Conservation (phyloP, 2,113 vertebrate species). For the Ceyx cyanopectus region DNA sequence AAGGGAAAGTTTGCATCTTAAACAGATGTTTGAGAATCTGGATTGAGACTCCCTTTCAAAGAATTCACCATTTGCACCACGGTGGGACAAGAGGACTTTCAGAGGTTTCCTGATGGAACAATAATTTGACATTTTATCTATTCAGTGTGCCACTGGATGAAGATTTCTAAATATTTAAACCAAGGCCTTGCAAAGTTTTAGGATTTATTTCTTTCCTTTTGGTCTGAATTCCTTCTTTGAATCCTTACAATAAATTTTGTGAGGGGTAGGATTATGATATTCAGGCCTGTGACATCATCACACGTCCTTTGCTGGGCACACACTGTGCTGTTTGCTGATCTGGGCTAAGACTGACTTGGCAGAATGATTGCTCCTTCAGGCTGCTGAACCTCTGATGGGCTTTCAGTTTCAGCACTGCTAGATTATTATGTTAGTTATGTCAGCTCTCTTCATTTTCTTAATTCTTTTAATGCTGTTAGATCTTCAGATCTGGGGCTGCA, state of each 20-base stretch:
- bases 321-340: not conserved
- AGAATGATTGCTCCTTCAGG: not conserved
- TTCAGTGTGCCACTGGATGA: not conserved
- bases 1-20: not conserved
- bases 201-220: not conserved
- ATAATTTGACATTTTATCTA: not conserved
- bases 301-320: not conserved
- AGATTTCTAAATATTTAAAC: not conserved
- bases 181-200: not conserved
- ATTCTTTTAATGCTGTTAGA: not conserved
- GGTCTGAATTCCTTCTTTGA: not conserved
- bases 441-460: not conserved
- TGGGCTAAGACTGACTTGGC: not conserved
- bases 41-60: not conserved
- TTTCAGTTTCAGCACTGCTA: not conserved
- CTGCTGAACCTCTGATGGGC: not conserved
- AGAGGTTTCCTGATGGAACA: not conserved
- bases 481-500: not conserved
- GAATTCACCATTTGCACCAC: not conserved
- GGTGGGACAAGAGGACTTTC: not conserved
- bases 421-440: not conserved
- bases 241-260: not conserved
- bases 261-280: not conserved
- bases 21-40: not conserved
- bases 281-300: not conserved